Evolutionary conservation across 1,140 invertebrate species (phyloP).

Genomic region (Drosophila takahashii): DNA sequence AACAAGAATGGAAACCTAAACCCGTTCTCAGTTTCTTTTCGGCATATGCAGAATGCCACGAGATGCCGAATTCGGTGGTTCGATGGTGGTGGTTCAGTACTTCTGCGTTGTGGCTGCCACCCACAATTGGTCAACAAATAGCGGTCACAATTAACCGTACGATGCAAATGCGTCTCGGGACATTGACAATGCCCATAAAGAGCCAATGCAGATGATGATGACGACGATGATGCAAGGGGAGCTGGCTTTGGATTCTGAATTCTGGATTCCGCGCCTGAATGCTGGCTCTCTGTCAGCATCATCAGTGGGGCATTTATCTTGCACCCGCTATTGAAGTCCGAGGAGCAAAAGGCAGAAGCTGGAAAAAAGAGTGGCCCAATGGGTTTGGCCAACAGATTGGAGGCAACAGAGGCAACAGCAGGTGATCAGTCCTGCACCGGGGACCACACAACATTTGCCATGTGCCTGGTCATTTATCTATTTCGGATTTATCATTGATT

Average conservation of each 20-base stretch:
- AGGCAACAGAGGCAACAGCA: slow-evolving; percentile 47
- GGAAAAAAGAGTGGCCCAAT: slow-evolving; percentile 6
- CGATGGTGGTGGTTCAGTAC: slow-evolving; percentile 11
- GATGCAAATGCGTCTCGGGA: slow-evolving; percentile 71
- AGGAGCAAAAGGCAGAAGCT: background rate
- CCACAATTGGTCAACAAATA: slow-evolving; percentile 79
- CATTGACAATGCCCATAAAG: slow-evolving; percentile 73
- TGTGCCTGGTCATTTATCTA: slow-evolving; percentile 78
- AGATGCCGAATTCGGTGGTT: slow-evolving; percentile 50
- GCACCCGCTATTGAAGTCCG: slow-evolving; percentile 62
- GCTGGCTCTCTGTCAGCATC: slow-evolving; percentile 73
- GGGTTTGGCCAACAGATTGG: slow-evolving; percentile 26
- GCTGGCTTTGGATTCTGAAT: background rate
- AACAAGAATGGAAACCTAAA: slow-evolving; percentile 29
- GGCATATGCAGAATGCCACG: slow-evolving; percentile 27
- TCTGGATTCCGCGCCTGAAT: slow-evolving; percentile 38
- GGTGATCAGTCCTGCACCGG: slow-evolving; percentile 63
- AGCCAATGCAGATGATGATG: slow-evolving; percentile 32
- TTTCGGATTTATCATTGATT: slow-evolving; percentile 84
- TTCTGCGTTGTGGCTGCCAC: slow-evolving; percentile 56
- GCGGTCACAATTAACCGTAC: slow-evolving; percentile 82
- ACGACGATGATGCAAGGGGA: slow-evolving; percentile 26
- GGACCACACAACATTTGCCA: slow-evolving; percentile 76
- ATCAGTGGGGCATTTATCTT: slow-evolving; percentile 80
- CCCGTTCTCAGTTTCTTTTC: slow-evolving; percentile 39